Base-by-base conservation (phyloP, 2,113 vertebrate species). In the Hippolais icterina region DNA sequence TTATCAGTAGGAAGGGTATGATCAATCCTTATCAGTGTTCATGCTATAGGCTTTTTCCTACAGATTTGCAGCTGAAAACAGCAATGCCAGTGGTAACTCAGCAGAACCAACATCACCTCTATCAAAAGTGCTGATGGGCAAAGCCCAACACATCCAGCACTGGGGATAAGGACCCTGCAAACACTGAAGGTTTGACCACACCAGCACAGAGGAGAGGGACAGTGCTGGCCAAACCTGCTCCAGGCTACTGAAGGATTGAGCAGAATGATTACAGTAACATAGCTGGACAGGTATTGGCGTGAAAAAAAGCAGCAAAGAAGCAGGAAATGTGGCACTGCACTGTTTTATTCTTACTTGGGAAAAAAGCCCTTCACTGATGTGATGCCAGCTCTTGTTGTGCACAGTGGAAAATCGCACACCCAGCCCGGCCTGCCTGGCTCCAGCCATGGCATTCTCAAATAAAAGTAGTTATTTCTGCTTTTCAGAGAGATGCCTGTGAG, bases 351-450 rank as follows among this genome's bases (percentile, higher is more conserved):
- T 92, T 90, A 90, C 71, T 85, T 6, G 14, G 59, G 39, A 44
- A 37, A 42, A 71, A 65, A 89, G n/a, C 39, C 88, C 53, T 90
- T 74, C 5, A 27, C 29, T 81, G 96, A 61, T 80, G 83, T 15
- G 56, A 80, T 0, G 72, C 91, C 91, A 87, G 52, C 39, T 70
- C 37, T 77, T 52, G 31, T 52, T 8, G 41, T 6, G 14, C 0
- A 0, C 60, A 37, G 63, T 70, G 78, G 90, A 85, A 96, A 90
- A 94, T 80, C 4, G 22, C 94, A 95, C 94, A 23, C 96, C 94
- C 93, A 95, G 11, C 15, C 81, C 8, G 85, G 86, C 83, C 89
- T 70, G 77, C 74, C 87, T 22, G 70, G 94, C 93, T 95, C 89
- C 78, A 87, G 37, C 41, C 3, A 17, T n/a, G 76, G 29, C 81